phyloP scores from a whole-genome alignment of 2,113 vertebrate genomes.

The Oenanthe melanoleuca region DNA sequence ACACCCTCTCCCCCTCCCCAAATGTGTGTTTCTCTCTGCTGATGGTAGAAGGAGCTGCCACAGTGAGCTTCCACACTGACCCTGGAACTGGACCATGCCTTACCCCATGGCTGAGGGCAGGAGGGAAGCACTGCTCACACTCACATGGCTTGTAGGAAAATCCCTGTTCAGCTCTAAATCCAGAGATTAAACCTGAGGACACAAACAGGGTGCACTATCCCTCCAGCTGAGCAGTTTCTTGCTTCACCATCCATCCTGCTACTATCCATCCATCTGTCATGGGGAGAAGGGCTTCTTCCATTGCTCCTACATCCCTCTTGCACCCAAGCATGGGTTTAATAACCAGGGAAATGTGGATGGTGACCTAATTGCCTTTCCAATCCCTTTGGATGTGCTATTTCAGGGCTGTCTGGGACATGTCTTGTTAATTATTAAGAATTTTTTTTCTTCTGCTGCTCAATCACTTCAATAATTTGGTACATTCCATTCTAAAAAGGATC shows the following conservation, averaged over 20 bases:
- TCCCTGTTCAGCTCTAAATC: not conserved
- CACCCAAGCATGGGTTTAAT: rapidly evolving
- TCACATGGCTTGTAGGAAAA: not conserved
- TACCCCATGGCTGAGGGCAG: not conserved
- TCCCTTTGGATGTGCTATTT: not conserved
- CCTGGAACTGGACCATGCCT: not conserved
- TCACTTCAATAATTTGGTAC: not conserved
- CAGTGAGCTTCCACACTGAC: rapidly evolving
- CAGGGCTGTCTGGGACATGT: not conserved
- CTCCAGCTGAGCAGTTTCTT: not conserved
- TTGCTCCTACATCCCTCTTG: not conserved
- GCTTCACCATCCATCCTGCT: not conserved
- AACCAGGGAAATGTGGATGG: not conserved
- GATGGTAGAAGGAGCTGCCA: not conserved
- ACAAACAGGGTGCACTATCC: not conserved
- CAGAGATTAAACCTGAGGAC: not conserved
- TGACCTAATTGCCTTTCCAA: not conserved
- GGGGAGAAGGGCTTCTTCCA: not conserved
- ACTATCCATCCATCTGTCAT: rapidly evolving
- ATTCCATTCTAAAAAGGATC: not conserved
- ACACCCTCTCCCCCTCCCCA: no score
- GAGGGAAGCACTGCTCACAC: not conserved
- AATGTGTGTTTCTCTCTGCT: not conserved
- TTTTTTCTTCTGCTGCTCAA: not conserved
- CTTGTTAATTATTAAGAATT: not conserved